Conservation (phyloP, 2,888 invertebrate species). For the Unio delphinus region DNA sequence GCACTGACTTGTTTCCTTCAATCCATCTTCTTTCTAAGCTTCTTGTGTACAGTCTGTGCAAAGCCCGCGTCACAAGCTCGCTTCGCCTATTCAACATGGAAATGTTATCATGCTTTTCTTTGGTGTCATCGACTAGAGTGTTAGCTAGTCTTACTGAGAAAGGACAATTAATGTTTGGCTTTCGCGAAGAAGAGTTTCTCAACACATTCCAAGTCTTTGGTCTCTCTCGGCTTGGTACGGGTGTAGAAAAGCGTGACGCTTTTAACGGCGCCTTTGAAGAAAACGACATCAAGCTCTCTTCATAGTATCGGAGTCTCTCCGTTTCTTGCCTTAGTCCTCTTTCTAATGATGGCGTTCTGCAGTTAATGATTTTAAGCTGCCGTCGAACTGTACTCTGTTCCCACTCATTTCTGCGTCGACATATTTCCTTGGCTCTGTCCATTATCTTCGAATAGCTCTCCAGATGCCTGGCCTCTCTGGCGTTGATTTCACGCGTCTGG, state of each 20-base stretch:
- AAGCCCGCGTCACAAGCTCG: constrained; percentile 29
- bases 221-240: too few species aligned
- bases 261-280: too few species aligned
- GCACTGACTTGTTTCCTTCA: constrained; percentile 24
- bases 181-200: too few species aligned
- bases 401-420: constrained; percentile 32
- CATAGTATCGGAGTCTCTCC: constrained; percentile 5
- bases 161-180: too few species aligned
- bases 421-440: constrained; percentile 40
- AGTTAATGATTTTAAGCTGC: constrained; percentile 29
- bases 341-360: constrained; percentile 37
- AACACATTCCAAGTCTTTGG: too few species aligned
- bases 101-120: too few species aligned
- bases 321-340: constrained; percentile 26
- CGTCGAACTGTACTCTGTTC: constrained; percentile 34
- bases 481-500: constrained; percentile 49
- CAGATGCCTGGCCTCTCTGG: constrained; percentile 44
- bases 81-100: constrained; percentile 11
- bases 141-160: too few species aligned
- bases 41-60: constrained; percentile 37
- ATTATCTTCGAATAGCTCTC: constrained; percentile 30
- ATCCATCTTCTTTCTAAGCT: constrained; percentile 24
- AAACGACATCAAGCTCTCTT: too few species aligned
- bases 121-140: too few species aligned
- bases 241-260: too few species aligned